Base-by-base conservation (phyloP, 2,797 vertebrate species). In the Chaunax sp. region DNA sequence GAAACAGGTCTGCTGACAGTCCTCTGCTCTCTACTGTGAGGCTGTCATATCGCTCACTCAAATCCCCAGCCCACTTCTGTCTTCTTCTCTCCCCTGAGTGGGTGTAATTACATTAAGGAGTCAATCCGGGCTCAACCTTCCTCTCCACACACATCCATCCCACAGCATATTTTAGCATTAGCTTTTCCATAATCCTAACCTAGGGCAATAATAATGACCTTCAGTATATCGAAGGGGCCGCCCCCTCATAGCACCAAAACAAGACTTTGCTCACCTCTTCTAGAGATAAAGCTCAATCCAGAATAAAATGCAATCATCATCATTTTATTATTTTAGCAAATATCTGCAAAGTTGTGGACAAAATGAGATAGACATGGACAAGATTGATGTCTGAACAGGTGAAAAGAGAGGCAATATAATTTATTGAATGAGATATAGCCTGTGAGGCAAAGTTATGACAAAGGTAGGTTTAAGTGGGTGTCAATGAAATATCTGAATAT, bases 31-130 rank as follows among this genome's bases (percentile, higher is more conserved):
- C 90, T 79, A 78, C 92, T 93, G 90, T 78, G 87, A 81, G 84
- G 86, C 84, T 93, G 93, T 92, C 92, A 93, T 90, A 91, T 91
- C 89, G 89, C 81, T 91, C 89, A 90, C 91, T 85, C 71, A 77
- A 84, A 86, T 81, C 83, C 73, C 56, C 72, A 56, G 54, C 80
- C 74, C 83, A 77, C 72, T 79, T 82, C 80, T 83, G 80, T 81
- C 83, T 90, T 81, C 76, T 55, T 71, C 58, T 78, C 74, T 89
- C 87, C 87, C 89, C 64, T 68, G 87, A 89, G 87, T 89, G 82
- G 81, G 85, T 90, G 83, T 95, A 94, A 96, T 95, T 94, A 93
- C 86, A 93, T 95, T 95, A 95, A 87, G 89, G 89, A 91, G 90
- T 92, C 89, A 90, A 89, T 87, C 72, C 64, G 1, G 46, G 81